Conservation (phyloP, 2,797 vertebrate species). For the Hylomyscus alleni region DNA sequence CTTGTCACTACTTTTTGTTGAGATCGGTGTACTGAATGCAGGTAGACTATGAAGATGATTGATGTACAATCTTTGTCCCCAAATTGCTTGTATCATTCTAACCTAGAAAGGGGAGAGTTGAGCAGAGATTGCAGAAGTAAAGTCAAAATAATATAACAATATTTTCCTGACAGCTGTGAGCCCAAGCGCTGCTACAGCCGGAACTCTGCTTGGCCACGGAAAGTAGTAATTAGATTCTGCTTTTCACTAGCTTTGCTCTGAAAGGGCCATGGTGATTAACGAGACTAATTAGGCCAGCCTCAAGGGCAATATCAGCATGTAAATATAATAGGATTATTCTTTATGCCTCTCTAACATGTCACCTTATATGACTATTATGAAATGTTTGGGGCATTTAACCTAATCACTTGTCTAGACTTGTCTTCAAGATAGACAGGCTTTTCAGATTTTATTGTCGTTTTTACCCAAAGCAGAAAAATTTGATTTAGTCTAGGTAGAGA, state of each 20-base stretch:
- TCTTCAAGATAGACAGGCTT: conserved; percentile 76
- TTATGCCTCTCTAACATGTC: conserved; percentile 78
- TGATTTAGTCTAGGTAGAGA: conserved; percentile 64
- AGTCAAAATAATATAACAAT: conserved; percentile 60
- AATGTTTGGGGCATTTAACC: conserved; percentile 78
- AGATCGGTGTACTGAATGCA: conserved; percentile 45
- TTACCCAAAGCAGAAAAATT: conserved; percentile 73
- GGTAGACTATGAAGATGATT: conserved; percentile 49
- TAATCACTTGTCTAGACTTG: conserved; percentile 81
- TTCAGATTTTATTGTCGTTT: conserved; percentile 72
- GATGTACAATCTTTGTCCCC: conserved; percentile 12
- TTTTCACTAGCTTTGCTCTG: conserved; percentile 73
- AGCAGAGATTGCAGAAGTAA: conserved; percentile 53
- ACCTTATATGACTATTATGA: conserved; percentile 77
- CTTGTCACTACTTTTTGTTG: conserved; percentile 38
- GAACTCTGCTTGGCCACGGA: conserved; percentile 67
- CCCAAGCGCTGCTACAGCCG: background rate
- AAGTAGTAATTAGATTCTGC: conserved; percentile 79
- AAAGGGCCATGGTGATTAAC: conserved; percentile 77
- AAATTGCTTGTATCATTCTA: conserved; percentile 56
- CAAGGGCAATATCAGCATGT: conserved; percentile 74
- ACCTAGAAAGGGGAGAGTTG: conserved; percentile 41
- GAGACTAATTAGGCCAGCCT: conserved; percentile 76
- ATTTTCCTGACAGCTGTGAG: conserved; percentile 67
- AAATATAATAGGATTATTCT: conserved; percentile 82